A percentile compares a stretch with the other conserved stretches of the same genome.
phyloP scores from a whole-genome alignment of 2,797 vertebrate genomes.

The Acanthornis magna region DNA sequence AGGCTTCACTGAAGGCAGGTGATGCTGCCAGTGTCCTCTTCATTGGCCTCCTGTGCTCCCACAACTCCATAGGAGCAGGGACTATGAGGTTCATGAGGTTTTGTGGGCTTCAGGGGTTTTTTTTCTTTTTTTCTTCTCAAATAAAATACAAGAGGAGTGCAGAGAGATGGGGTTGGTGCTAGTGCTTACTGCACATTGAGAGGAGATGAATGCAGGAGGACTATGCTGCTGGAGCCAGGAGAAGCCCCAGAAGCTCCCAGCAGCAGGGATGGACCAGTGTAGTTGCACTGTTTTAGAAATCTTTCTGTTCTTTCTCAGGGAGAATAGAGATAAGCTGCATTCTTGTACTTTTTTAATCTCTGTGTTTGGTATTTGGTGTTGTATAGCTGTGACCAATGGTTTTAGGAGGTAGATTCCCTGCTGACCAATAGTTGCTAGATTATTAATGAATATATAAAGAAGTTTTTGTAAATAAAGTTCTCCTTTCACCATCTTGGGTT shows the following conservation, averaged over 20 bases:
- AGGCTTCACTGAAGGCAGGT: background rate
- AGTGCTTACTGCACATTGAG: accelerated
- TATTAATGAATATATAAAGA: no score
- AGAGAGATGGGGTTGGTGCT: background rate
- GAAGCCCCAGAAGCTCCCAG: background rate
- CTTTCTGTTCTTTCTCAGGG: no score
- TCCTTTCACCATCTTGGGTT: no score
- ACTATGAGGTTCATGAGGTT: background rate
- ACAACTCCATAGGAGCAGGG: background rate
- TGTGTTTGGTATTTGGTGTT: no score
- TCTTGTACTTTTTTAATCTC: no score
- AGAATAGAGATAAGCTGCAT: no score
- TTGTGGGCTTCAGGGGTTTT: background rate
- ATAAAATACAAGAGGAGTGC: background rate
- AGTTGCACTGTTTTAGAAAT: no score
- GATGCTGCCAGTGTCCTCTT: background rate
- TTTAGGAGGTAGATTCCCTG: no score
- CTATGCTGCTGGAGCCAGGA: background rate
- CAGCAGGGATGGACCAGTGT: background rate
- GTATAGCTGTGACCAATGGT: no score
- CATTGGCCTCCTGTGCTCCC: background rate
- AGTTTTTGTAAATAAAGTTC: no score
- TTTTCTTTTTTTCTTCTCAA: background rate
- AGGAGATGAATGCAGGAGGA: background rate
- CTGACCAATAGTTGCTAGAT: no score